Evolutionary conservation across 2,888 invertebrate species (phyloP).

Genomic region (Trachelus troglodyta): DNA sequence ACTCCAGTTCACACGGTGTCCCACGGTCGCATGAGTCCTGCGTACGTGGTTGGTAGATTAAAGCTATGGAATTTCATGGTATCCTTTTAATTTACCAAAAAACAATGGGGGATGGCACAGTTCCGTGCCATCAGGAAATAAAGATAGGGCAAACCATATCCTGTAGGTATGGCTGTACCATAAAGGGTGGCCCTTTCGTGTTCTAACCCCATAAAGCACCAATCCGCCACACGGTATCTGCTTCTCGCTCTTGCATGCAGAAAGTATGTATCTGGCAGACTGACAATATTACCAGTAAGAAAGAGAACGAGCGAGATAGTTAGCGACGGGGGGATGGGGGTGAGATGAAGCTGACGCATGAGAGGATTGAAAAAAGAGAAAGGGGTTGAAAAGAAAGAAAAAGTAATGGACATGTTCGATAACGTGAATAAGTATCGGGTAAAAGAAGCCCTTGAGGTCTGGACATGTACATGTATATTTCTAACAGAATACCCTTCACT

Average conservation of each 20-base stretch:
- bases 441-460: background rate
- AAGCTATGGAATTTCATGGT: slow-evolving; percentile 11
- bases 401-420: background rate
- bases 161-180: slow-evolving; percentile 3
- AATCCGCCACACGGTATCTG: slow-evolving; percentile 19
- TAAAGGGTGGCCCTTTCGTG: slow-evolving; percentile 26
- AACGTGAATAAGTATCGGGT: background rate
- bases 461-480: background rate
- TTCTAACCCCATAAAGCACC: slow-evolving; percentile 27
- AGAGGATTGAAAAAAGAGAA: background rate
- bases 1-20: background rate
- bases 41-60: background rate
- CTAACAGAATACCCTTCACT: background rate
- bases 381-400: background rate
- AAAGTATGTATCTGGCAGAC: background rate
- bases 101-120: slow-evolving; percentile 13
- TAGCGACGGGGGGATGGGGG: background rate
- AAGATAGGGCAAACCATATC: slow-evolving; percentile 25
- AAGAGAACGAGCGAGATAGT: background rate
- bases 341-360: background rate
- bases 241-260: background rate
- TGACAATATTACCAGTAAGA: background rate
- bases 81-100: slow-evolving; percentile 14
- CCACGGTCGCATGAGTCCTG: background rate
- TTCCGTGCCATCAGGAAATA: slow-evolving; percentile 33